phyloP scores from a whole-genome alignment of 2,113 vertebrate genomes.

The Lophotis ruficrista region DNA sequence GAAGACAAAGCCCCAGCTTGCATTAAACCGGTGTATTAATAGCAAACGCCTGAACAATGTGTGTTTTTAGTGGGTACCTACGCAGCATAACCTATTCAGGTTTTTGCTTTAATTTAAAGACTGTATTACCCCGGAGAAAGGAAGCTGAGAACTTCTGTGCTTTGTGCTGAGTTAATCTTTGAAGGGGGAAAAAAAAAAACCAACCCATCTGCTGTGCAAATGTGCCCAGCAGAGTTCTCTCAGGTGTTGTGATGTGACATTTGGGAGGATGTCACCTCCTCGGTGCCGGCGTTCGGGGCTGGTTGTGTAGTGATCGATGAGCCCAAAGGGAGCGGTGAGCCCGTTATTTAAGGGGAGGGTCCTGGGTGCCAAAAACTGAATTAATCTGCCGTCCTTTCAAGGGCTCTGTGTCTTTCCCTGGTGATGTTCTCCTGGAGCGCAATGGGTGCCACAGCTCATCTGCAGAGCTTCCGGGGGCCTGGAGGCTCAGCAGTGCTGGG shows the following conservation, averaged over 20 bases:
- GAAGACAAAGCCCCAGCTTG: slow-evolving; percentile 18
- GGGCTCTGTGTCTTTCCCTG: not conserved
- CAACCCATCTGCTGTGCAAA: not conserved
- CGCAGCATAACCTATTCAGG: not conserved
- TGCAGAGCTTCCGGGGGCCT: not conserved
- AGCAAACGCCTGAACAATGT: slow-evolving; percentile 3
- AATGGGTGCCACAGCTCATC: not conserved
- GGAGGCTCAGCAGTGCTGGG: not conserved
- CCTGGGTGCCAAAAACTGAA: not conserved
- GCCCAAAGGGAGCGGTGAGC: not conserved
- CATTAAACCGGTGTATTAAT: not conserved
- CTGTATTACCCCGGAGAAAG: not conserved
- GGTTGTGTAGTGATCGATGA: not conserved
- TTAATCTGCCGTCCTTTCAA: not conserved
- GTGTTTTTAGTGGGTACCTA: not conserved
- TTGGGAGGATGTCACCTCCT: not conserved
- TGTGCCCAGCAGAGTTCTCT: not conserved
- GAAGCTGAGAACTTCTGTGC: not conserved
- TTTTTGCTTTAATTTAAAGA: not conserved
- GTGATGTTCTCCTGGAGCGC: not conserved
- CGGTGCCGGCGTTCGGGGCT: not conserved
- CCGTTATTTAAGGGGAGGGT: not conserved
- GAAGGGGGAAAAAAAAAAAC: not conserved
- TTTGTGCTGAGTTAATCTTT: not conserved
- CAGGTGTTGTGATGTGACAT: not conserved